Evolutionary conservation across 2,797 vertebrate genomes (phyloP).

Genomic region (Simalia tracyae): DNA sequence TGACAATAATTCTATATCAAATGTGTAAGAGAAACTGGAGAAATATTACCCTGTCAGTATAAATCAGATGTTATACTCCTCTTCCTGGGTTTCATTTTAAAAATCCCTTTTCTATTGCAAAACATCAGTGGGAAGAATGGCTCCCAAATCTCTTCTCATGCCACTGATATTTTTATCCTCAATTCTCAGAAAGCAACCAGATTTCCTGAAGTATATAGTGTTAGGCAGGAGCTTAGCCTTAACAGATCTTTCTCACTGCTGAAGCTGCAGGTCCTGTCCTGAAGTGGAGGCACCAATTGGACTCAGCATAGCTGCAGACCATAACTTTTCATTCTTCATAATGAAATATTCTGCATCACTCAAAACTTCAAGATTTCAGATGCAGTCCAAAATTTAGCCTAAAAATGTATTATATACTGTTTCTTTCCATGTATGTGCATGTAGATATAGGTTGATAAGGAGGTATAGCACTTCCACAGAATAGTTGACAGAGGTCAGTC

Average conservation of each 20-base stretch:
- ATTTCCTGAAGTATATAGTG: background rate
- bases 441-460: background rate
- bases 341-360: background rate
- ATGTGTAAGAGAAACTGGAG: background rate
- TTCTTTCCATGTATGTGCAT: background rate
- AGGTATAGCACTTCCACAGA: background rate
- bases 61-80: background rate
- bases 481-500: background rate
- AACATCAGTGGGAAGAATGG: background rate
- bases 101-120: constrained; percentile 1
- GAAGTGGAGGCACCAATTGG: background rate
- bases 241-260: constrained; percentile 24
- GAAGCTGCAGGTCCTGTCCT: background rate
- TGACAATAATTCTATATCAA: background rate
- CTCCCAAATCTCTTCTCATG: background rate
- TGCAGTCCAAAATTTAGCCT: background rate
- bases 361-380: background rate
- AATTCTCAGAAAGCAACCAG: constrained; percentile 5
- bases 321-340: background rate
- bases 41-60: constrained; percentile 14
- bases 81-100: background rate
- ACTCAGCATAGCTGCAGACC: background rate
- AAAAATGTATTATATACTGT: background rate
- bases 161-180: constrained; percentile 10
- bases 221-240: background rate